phyloP scores from a whole-genome alignment of 35 echinoderm and acorn worm genomes.

The Patiria miniata region DNA sequence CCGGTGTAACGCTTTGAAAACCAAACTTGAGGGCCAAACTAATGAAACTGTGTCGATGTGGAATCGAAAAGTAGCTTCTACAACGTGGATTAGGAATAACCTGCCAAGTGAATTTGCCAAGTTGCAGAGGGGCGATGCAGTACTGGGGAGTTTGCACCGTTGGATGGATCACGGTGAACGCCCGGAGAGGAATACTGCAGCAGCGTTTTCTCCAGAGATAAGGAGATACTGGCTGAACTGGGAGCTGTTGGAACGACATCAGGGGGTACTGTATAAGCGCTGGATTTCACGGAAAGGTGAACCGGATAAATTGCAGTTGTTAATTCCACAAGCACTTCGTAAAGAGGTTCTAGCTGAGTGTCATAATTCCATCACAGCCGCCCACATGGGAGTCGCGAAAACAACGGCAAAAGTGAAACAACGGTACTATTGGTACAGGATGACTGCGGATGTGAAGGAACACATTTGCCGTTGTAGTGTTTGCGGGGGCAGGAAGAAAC shows the following conservation, averaged over 20 bases:
- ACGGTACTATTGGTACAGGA: conserved; percentile 48
- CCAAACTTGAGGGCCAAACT: background rate
- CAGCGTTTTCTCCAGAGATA: background rate
- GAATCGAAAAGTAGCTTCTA: background rate
- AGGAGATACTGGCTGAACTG: conserved; percentile 1
- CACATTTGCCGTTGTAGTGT: conserved; percentile 24
- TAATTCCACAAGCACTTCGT: background rate
- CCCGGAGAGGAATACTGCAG: background rate
- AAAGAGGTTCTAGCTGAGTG: too few species aligned
- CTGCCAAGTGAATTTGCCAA: background rate
- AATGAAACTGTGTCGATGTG: background rate
- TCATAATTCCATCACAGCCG: conserved; percentile 9
- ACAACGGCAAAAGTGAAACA: background rate
- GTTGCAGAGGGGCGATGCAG: background rate
- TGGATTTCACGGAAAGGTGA: background rate
- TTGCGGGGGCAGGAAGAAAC: conserved; percentile 46
- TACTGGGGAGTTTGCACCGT: background rate
- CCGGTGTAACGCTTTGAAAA: background rate
- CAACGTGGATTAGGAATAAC: background rate
- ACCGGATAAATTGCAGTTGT: conserved; percentile 9
- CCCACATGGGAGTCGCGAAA: conserved; percentile 2
- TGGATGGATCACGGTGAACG: background rate
- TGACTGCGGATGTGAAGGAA: conserved; percentile 34
- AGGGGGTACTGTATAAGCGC: conserved; percentile 8
- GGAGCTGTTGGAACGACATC: background rate